phyloP scores from a whole-genome alignment of 2,888 invertebrate genomes.

The Acanthosepion lycidas region DNA sequence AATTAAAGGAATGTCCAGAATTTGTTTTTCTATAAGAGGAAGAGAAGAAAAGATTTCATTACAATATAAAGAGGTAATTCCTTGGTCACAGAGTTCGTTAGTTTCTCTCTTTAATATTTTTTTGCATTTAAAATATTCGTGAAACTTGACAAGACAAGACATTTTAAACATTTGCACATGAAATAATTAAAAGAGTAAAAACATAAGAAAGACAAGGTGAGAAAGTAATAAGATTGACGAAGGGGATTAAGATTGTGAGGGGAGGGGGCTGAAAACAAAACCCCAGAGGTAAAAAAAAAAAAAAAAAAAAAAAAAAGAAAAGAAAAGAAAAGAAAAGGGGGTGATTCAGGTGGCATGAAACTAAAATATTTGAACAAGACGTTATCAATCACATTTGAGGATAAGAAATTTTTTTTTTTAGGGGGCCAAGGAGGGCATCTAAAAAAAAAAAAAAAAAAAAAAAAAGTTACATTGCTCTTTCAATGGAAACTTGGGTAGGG shows the following conservation, averaged over 20 bases:
- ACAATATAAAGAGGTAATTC: background rate
- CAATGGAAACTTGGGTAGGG: background rate
- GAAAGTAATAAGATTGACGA: background rate
- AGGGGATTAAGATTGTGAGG: background rate
- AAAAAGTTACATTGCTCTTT: background rate
- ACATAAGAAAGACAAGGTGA: constrained; percentile 15
- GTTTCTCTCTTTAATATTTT: background rate
- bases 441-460: background rate
- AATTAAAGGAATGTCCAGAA: constrained; percentile 2
- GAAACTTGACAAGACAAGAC: constrained; percentile 13
- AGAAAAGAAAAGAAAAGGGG: no score
- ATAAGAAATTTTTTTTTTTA: background rate
- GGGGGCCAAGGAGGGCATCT: no score
- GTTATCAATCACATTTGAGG: background rate
- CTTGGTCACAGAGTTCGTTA: background rate
- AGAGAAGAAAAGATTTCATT: no score
- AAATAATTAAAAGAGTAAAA: constrained; percentile 10
- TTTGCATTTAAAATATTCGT: constrained; percentile 13
- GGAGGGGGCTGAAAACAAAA: background rate
- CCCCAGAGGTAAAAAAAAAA: background rate
- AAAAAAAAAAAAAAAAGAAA: no score
- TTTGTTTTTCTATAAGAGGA: background rate
- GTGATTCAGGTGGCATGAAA: background rate
- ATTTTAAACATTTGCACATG: background rate
- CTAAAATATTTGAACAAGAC: constrained; percentile 18